Evolutionary conservation across 1,140 invertebrate genomes (phyloP).

Genomic region (Lepidotrigona ventralis): DNA sequence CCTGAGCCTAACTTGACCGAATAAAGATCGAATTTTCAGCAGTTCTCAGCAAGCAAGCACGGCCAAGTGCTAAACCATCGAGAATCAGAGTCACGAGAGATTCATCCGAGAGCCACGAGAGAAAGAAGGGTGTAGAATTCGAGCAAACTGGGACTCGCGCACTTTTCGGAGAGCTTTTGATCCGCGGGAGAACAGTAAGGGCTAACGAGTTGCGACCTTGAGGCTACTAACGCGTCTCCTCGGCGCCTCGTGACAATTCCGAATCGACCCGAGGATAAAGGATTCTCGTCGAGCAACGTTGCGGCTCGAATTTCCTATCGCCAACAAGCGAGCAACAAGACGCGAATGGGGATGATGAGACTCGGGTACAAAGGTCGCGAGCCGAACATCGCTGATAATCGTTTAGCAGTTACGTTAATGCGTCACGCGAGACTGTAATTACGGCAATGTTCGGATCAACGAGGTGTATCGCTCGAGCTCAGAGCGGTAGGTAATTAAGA

Average conservation of each 20-base stretch:
- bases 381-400: too few relatives aligned
- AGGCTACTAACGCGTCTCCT: conserved; percentile 18
- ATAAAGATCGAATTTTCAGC: too few relatives aligned
- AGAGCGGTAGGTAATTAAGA: too few relatives aligned
- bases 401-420: too few relatives aligned
- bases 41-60: too few relatives aligned
- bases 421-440: too few relatives aligned
- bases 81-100: neutral
- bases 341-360: too few relatives aligned
- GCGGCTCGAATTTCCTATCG: neutral
- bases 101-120: neutral
- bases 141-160: neutral
- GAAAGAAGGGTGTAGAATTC: neutral
- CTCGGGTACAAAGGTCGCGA: too few relatives aligned
- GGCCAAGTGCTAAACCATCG: too few relatives aligned
- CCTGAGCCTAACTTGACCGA: too few relatives aligned
- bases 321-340: neutral
- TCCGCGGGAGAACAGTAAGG: conserved; percentile 40
- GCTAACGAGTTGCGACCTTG: conserved; percentile 57
- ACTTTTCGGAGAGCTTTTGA: neutral
- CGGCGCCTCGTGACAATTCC: neutral
- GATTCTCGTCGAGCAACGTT: neutral
- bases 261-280: neutral
- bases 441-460: too few relatives aligned
- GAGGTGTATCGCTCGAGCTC: too few relatives aligned